Conservation (phyloP, 2,888 invertebrate genomes). For the Rhodophaea formosa region DNA sequence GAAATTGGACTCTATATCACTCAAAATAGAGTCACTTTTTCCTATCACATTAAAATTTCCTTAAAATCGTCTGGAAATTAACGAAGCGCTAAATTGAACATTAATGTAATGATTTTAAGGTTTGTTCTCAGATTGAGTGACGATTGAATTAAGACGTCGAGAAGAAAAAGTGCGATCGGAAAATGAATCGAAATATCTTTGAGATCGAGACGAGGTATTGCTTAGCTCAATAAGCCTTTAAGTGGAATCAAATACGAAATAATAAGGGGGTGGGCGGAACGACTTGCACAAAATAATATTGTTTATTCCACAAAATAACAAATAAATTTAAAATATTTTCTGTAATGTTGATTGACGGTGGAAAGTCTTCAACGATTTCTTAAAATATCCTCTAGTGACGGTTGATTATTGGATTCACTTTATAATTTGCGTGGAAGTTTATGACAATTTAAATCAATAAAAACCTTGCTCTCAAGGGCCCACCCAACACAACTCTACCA, state of each 20-base stretch:
- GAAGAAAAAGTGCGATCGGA: conserved; percentile 45
- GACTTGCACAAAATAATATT: neutral
- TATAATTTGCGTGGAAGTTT: too few relatives aligned
- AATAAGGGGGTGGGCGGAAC: neutral
- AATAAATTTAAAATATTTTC: too few relatives aligned
- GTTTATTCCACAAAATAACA: neutral
- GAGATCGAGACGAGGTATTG: neutral
- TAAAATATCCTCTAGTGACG: too few relatives aligned
- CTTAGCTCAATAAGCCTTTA: neutral
- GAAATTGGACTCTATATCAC: conserved; percentile 34
- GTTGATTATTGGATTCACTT: too few relatives aligned
- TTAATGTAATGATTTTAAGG: conserved; percentile 33
- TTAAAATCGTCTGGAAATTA: conserved; percentile 28
- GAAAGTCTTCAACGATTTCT: too few relatives aligned
- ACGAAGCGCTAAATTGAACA: conserved; percentile 38
- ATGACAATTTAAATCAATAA: too few relatives aligned
- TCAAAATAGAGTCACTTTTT: conserved; percentile 27
- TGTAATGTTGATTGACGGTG: too few relatives aligned
- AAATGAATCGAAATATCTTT: conserved; percentile 38
- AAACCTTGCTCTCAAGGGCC: too few relatives aligned
- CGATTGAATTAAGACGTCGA: conserved; percentile 56
- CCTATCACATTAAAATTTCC: conserved; percentile 20
- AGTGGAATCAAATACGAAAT: neutral
- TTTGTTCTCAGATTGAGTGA: conserved; percentile 32
- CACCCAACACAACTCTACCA: too few relatives aligned